Evolutionary conservation across 2,797 vertebrate species (phyloP), one percentile per base, ranked within the genome.

Genomic region (Chelon auratus): DNA sequence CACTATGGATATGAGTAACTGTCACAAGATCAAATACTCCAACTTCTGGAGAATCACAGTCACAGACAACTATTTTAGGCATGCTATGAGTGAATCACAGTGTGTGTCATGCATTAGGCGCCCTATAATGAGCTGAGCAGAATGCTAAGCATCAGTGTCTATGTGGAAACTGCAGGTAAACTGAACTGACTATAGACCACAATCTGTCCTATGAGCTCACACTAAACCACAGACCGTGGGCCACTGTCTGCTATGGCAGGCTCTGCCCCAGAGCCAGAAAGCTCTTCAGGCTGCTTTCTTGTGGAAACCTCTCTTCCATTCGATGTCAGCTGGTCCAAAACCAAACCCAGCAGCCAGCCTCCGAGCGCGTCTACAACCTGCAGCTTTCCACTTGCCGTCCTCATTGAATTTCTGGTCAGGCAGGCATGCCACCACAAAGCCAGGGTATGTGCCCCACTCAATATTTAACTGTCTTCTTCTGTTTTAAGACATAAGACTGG

Each of bases 331-430:
- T 3, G 0, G 13, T 62, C n/a, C 68, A 42, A 69, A 67, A 80
- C 17, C 54, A 63, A 42, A 64, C 36, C 20, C 42, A 4, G 40
- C n/a, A 42, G 36, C 57, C n/a, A 42, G 36, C 57, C 18, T 50
- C 18, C 15, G 5, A 62, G 39, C 10, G 4, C 2, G 48, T 75
- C 69, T 51, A 20, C 54, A 67, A 71, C 76, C 40, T 56, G 72
- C 45, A 77, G 75, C 26, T 60, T 30, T 47, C 37, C 12, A 1
- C 65, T 55, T 42, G 24, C 37, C 12, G 3, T 18, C 8, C 0
- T 77, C 58, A 58, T 63, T 83, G 22, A 70, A 64, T 83, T 83
- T 87, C 50, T 68, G 47, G 65, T 78, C 73, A 77, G 60, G 52
- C 51, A 30, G 47, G 36, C 37, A 20, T 4, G 9, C 40, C 22